Percentiles rank a stretch among this genome's conserved stretches.
Evolutionary conservation across 2,113 vertebrate species (phyloP).

Genomic region (Trematocara macrostoma): DNA sequence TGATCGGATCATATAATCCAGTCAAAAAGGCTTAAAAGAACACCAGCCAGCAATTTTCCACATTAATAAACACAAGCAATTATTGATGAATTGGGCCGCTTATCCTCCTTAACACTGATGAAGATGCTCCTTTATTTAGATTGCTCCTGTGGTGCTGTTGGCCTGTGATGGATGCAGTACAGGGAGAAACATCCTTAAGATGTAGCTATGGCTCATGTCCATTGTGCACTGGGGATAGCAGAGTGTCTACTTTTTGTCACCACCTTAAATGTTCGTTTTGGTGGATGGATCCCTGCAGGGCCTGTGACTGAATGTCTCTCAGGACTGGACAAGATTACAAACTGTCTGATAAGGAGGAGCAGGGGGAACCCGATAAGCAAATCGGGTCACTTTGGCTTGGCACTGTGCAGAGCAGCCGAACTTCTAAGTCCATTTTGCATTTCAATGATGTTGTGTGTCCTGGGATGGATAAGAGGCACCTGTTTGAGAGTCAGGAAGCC

Average conservation of each 20-base stretch:
- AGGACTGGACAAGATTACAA: conserved; percentile 55
- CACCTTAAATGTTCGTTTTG: conserved; percentile 33
- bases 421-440: conserved; percentile 48
- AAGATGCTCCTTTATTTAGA: conserved; percentile 32
- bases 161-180: conserved; percentile 36
- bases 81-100: neutral
- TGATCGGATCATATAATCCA: neutral
- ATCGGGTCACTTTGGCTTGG: conserved; percentile 38
- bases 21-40: neutral
- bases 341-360: conserved; percentile 59
- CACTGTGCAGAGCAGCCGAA: conserved; percentile 14
- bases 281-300: conserved; percentile 33
- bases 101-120: conserved; percentile 24
- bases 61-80: neutral
- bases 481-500: conserved; percentile 38
- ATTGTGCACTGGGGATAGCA: conserved; percentile 22
- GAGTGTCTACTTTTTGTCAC: conserved; percentile 23
- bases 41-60: neutral
- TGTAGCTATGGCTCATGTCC: conserved; percentile 17
- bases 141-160: conserved; percentile 15
- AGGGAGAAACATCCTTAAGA: neutral
- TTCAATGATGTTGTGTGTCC: conserved; percentile 50
- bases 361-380: conserved; percentile 56
- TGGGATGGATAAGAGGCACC: conserved; percentile 33
- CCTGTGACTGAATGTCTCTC: conserved; percentile 47